Base-by-base conservation (phyloP, 2,797 vertebrate species). In the Lagorchestes hirsutus region DNA sequence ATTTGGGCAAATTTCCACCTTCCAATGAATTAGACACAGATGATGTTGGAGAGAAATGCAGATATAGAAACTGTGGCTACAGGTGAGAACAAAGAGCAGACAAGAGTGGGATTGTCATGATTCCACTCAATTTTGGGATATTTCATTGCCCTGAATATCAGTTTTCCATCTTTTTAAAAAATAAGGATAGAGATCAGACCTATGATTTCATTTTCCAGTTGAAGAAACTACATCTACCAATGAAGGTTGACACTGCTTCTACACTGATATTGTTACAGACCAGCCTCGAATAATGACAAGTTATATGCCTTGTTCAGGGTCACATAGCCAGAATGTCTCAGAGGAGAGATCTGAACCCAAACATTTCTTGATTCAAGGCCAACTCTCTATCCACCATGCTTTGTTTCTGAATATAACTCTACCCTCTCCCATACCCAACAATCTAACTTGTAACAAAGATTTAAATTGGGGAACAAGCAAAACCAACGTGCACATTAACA, bases 11-110 rank as follows among this genome's bases (percentile, higher is more conserved):
- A 52, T 52, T 52, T 52, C 87, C 74, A 22, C 28, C 13, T 87
- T 94, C 93, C 92, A 55, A 92, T 58, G 92, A 95, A 29, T 94
- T 40, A 94, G 93, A 96, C 96, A 95, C 0, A 0, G 94, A 0
- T 54, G 29, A 18, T 55, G n/a, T 90, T 97, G 82, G 62, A 5
- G 90, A 55, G 95, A 96, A 97, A 74, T 1, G 54, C 95, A 96
- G 96, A 97, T 92, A 4, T 10, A 95, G 92, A 98, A 98, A 96
- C 96, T 96, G 56, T 5, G 93, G 59, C 59, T 28, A 16, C 92
- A 94, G 95, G 98, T 98, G 97, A 98, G 98, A 98, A 98, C 98
- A 98, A 98, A 98, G 98, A 94, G 97, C 96, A 98, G 98, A 98
- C 98, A 98, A 95, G 95, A 97, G 95, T 91, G 95, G 55, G 54